Evolutionary conservation across 2,113 vertebrate genomes (phyloP), one percentile per base, ranked within the genome.

Genomic region (Loxodonta africana): DNA sequence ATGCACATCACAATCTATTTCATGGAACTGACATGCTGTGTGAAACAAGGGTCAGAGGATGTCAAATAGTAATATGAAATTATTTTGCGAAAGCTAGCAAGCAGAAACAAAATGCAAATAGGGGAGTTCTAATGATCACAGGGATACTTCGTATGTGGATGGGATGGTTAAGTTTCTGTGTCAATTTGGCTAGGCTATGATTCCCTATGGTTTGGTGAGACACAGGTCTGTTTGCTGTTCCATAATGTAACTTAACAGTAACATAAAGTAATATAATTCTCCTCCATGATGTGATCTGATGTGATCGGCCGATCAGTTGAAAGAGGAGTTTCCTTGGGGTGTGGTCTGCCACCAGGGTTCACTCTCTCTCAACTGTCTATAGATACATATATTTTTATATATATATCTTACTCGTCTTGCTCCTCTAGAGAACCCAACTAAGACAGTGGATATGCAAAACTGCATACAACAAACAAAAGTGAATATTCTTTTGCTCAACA

Each of bases 1-100:
- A 97, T 86, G 33, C 37, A 9, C 63, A 85, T 46, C 48, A 76
- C 86, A 63, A 93, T 94, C 20, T 88, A 44, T 6, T 93, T 91
- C 11, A 60, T 14, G 41, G 30, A 5, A 12, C 8, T 77, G 5
- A 91, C 83, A 71, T 37, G 33, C 1, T 78, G 88, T 95, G 44
- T 91, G 48, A 91, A 93, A 63, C 23, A 93, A 73, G 53, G 9
- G 85, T 85, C 48, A 95, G 88, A 88, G 2, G 2, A 88, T 84
- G n/a, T 5, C 51, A 90, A 28, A 30, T 62, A 67, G 74, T 9
- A 48, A 60, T 83, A 81, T 85, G 25, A 84, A 76, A 44, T 92
- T 67, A n/a, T 77, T 95, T 95, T 62, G 7, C 82, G 48, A 84
- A 82, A 63, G 2, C 12, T 77, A 44, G 5, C 71, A 96, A 83